Percentiles rank a stretch among this genome's conserved stretches.
Evolutionary conservation across 2,888 invertebrate species (phyloP).

Genomic region (Tipula confusa): DNA sequence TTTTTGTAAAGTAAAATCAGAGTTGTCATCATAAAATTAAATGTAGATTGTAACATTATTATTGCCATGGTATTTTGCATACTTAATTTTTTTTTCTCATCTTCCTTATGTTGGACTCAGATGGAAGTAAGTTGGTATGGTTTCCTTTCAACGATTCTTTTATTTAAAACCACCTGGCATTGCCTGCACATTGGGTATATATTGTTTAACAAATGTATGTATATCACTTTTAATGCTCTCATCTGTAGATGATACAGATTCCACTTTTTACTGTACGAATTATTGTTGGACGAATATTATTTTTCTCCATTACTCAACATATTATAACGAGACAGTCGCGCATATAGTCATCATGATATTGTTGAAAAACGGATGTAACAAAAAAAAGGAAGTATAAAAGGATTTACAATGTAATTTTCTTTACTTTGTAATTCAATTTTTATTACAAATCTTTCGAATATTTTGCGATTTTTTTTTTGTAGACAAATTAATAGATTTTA

Average conservation of each 20-base stretch:
- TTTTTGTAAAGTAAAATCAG: background rate
- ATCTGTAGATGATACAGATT: background rate
- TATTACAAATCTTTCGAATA: background rate
- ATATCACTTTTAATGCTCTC: background rate
- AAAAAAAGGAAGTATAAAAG: background rate
- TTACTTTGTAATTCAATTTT: background rate
- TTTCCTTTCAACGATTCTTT: background rate
- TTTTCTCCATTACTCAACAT: background rate
- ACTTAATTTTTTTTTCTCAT: background rate
- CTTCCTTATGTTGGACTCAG: background rate
- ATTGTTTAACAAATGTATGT: background rate
- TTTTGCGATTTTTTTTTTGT: background rate
- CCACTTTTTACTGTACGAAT: background rate
- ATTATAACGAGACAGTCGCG: too few species aligned
- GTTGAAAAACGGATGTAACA: background rate
- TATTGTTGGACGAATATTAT: background rate
- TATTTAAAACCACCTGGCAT: background rate
- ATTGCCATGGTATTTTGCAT: constrained; percentile 20
- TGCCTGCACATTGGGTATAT: background rate
- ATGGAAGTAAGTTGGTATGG: background rate
- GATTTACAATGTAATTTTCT: constrained; percentile 3
- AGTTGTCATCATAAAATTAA: constrained; percentile 25
- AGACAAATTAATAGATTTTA: background rate
- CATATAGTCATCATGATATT: background rate
- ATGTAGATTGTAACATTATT: background rate